Base-by-base conservation (phyloP, 2,888 invertebrate species). In the Ectemnius lituratus region DNA sequence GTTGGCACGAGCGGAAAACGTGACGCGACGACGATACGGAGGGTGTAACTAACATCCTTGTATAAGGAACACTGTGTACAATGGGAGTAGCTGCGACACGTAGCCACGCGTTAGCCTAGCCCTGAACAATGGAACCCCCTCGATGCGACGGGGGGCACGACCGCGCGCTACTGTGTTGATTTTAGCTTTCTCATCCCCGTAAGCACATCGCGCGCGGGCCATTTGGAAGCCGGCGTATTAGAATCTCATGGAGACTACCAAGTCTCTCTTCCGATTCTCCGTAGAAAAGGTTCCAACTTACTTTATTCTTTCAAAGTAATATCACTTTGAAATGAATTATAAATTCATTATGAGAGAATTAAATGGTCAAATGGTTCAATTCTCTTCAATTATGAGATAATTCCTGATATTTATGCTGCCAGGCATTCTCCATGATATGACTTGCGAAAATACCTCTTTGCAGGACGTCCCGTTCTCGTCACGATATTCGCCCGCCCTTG, bases 21-120 rank as follows among this genome's bases (percentile, higher is more conserved):
- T 78, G 82, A 78, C 80, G 63, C 65, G 56, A 63, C 66, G 68
- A 60, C 67, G 71, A 62, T 63, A 59, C 59, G 58, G 27, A 76
- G 52, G 66, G 62, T 73, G 70, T 70, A 70, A 59, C 63, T 62
- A 63, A 80, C 70, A 52, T 70, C 74, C 78, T 67, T 58, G 63
- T 67, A 69, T 65, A 65, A 73, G 57, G 64, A 2, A 11, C 8
- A 65, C 73, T 73, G 62, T 52, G 52, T 66, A 52, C 69, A 62
- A 70, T 74, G 65, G 37, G 71, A 68, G 78, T 66, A 74, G 84
- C 86, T 84, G 86, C 86, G 86, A 86, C 86, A 86, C 82, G 73
- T 68, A 65, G 85, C 74, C 86, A 86, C 84, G 84, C 84, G 85
- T 76, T 83, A 61, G 79, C 67, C 67, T 69, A 68, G 70, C 71